Base-by-base conservation (phyloP, 1,140 invertebrate species). In the Ylistrum balloti region DNA sequence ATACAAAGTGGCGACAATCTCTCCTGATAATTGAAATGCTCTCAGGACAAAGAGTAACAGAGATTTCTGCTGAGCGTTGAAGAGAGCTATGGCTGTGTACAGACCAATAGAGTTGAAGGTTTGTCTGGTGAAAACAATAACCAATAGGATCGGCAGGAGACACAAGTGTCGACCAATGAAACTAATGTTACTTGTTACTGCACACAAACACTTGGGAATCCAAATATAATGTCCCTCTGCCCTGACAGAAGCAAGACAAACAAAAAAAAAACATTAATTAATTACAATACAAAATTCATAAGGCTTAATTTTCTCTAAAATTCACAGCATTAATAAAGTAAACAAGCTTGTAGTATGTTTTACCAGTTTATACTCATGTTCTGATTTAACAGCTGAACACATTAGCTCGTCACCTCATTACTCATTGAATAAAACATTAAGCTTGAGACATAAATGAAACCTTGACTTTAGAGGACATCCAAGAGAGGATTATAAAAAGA, bases 1-100 rank as follows among this genome's bases (percentile, higher is more conserved):
- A 22, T 35, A n/a, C 15, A 33, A 34, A n/a, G 85, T 90, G 87
- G 90, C 88, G 22, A 33, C 87, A 45, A 92, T 94, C 92, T 96
- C 96, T 15, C 95, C 93, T 0, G 93, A 93, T 74, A 95, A 89
- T 88, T 93, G 92, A 22, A 95, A 90, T 13, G 92, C 92, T 85
- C 92, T 90, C 28, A 92, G 92, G 13, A 94, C 92, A 41, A 93
- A 93, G 34, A 92, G 88, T 0, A 92, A 95, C 33, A 93, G 91
- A 11, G 91, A 88, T 15, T 93, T 56, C 33, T 93, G 90, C n/a
- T 94, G 48, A 11, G 88, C 89, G 85, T 93, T 90, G 91, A 91
- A 93, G 33, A 94, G 86, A 17, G 89, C 90, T 22, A 94, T 89
- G 33, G 92, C 56, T 15, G 94, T 91, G 88, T 93, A 95, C n/a